Base-by-base conservation (phyloP, 2,113 vertebrate genomes). In the Oncorhynchus mykiss region DNA sequence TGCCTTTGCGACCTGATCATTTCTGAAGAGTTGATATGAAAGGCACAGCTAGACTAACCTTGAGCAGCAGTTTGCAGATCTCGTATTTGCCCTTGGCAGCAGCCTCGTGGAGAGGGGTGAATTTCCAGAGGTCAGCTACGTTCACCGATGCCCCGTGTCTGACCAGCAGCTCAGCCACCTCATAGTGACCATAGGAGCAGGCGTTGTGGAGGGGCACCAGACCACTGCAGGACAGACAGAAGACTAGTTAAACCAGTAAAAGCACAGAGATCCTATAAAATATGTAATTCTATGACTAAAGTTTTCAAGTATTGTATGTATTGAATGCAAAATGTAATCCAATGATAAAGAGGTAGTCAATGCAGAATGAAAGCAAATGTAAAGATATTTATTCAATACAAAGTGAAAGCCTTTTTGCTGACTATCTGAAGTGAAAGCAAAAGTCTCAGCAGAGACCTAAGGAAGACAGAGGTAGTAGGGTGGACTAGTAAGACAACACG, bases 11-110 rank as follows among this genome's bases (percentile, higher is more conserved):
- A 34, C 27, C 29, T 74, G 71, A 18, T 71, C 24, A 54, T 54
- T 18, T 54, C 51, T 16, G 16, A 54, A 54, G 13, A 54, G 49
- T 18, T 54, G 13, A 54, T 54, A 54, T 54, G 51, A 54, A 54
- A 54, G 51, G 51, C 16, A 54, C 16, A 54, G 14, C 16, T 16
- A 9, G 11, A 12, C 49, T 51, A 91, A 96, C 96, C 92, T 99
- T 99, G 77, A 99, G 93, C 80, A 99, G 95, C 31, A 99, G 94
- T 77, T 99, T 99, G 94, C 98, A 99, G 92, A 99, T 99, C 91
- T 99, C 97, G 0, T 99, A 99, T 95, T 99, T 99, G 84, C 97
- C 98, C 92, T 99, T 99, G 80, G 97, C 98, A 39, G 97, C 98
- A 60, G 98, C 98, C 92, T 99, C 98, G 39, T 99, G 97, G 2